These are phyloP conservation scores for Drosophila neocordata DNA, from an alignment of 1,140 invertebrate species.

Conservation along the genomic window DNA sequence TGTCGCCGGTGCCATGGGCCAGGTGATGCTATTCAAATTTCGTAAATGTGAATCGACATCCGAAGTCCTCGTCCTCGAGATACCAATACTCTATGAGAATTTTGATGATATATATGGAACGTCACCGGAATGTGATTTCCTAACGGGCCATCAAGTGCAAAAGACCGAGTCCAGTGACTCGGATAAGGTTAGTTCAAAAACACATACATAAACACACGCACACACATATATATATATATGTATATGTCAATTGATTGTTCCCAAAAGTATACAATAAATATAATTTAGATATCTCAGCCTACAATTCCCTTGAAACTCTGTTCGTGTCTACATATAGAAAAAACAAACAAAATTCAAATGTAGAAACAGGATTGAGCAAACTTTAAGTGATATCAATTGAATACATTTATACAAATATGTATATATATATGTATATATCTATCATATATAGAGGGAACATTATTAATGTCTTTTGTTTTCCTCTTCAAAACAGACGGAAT, in stretches of 20 bases:
- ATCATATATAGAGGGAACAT: too few species aligned
- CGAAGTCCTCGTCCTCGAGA: conserved; percentile 94
- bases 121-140: conserved; percentile 90
- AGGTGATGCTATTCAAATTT: conserved; percentile 98
- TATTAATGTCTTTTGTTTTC: too few species aligned
- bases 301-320: too few species aligned
- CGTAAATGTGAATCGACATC: conserved; percentile 93
- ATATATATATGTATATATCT: too few species aligned
- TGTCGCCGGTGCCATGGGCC: conserved; percentile 94
- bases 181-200: conserved; percentile 82
- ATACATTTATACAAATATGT: too few species aligned
- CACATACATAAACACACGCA: background rate
- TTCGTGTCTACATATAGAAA: too few species aligned
- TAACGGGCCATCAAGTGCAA: conserved; percentile 85
- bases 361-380: too few species aligned
- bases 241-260: background rate
- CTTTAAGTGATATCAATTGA: too few species aligned
- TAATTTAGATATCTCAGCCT: too few species aligned
- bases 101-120: conserved; percentile 91
- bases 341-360: too few species aligned
- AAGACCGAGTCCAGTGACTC: conserved; percentile 85
- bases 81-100: conserved; percentile 93
- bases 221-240: background rate
- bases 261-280: too few species aligned
- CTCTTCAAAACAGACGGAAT: conserved; percentile 79